Conservation (phyloP, 2,888 invertebrate species). For the Tachina grossa region DNA sequence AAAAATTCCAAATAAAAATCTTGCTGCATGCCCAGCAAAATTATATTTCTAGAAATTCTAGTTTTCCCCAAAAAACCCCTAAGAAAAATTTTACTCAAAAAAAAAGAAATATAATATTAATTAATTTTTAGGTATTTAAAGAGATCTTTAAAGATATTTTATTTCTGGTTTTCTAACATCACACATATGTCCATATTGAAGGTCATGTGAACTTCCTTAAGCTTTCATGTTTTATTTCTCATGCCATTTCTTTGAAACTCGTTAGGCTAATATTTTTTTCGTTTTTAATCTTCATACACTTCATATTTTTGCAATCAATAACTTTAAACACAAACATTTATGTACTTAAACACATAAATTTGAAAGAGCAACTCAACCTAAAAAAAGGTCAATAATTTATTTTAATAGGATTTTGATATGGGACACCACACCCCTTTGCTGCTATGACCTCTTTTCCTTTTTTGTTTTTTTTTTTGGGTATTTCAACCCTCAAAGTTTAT, state of each 20-base stretch:
- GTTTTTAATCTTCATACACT: background rate
- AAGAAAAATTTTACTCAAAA: background rate
- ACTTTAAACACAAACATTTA: constrained; percentile 45
- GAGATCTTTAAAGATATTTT: background rate
- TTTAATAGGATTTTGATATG: constrained; percentile 67
- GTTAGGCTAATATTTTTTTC: constrained; percentile 16
- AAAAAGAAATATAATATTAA: background rate
- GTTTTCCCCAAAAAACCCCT: constrained; percentile 11
- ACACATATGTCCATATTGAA: constrained; percentile 28
- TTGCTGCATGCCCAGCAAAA: background rate
- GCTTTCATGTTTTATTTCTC: background rate
- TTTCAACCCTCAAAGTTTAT: constrained; percentile 43
- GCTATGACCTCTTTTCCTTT: constrained; percentile 10
- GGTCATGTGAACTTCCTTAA: constrained; percentile 66
- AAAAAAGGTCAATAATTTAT: constrained; percentile 69
- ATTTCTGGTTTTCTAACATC: background rate
- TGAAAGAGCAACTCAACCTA: constrained; percentile 26
- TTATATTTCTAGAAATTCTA: constrained; percentile 33
- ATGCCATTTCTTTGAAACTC: background rate
- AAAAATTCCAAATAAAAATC: background rate
- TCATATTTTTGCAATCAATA: constrained; percentile 23
- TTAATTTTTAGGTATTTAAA: constrained; percentile 13
- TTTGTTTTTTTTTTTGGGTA: constrained; percentile 6
- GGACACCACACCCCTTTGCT: constrained; percentile 67
- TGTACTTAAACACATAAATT: constrained; percentile 45